These are phyloP conservation scores for Isaurus tuberculatus DNA, from an alignment of 92 coral and sea anemone genomes.

Conservation along the genomic window DNA sequence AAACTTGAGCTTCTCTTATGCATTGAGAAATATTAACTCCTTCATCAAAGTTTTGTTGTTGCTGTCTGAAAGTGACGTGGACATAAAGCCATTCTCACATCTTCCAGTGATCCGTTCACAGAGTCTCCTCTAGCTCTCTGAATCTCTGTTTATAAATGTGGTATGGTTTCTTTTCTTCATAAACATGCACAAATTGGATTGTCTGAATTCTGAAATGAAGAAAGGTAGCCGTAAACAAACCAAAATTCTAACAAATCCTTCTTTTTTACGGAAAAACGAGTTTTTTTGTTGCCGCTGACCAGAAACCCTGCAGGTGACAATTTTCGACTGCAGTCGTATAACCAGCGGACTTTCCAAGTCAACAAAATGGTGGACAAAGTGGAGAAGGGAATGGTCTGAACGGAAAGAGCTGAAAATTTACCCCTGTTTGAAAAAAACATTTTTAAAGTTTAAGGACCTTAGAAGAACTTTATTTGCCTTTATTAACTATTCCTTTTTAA, in stretches of 20 bases:
- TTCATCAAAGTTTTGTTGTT: not conserved
- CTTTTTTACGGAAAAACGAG: not conserved
- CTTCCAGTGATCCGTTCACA: not conserved
- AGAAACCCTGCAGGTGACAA: not conserved
- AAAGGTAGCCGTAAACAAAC: not conserved
- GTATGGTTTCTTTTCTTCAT: not conserved
- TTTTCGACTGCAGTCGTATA: not conserved
- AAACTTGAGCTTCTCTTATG: not conserved
- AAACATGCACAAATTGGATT: not conserved
- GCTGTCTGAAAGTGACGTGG: not conserved
- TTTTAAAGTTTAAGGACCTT: too few species aligned
- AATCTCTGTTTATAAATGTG: not conserved
- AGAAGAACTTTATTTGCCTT: too few species aligned
- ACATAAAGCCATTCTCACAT: not conserved
- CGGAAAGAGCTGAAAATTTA: too few species aligned
- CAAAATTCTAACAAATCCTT: too few species aligned
- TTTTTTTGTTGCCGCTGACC: not conserved
- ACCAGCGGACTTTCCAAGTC: not conserved
- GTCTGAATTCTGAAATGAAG: not conserved
- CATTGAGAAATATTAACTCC: too few species aligned
- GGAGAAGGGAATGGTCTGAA: not conserved
- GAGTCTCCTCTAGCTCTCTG: not conserved
- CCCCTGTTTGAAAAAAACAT: too few species aligned
- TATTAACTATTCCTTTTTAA: too few species aligned
- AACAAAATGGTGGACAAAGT: constrained; percentile 28